phyloP scores from a whole-genome alignment of 2,888 invertebrate species.

The Diadromus collaris region DNA sequence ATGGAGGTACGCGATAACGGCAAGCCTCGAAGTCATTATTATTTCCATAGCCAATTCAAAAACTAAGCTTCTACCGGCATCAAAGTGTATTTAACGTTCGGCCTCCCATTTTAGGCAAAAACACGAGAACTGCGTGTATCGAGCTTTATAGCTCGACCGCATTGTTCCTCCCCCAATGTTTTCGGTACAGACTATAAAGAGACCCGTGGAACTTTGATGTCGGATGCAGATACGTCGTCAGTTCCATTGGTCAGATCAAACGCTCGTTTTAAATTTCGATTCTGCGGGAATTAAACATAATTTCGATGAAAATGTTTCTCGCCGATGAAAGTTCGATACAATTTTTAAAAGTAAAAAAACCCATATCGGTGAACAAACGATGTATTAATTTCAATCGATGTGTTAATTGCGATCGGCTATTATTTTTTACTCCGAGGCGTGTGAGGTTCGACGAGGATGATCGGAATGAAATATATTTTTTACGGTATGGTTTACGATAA shows the following conservation, averaged over 20 bases:
- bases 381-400: neutral
- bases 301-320: neutral
- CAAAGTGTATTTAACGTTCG: neutral
- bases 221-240: slow-evolving; percentile 24
- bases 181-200: slow-evolving; percentile 10
- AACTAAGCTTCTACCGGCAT: neutral
- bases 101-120: neutral
- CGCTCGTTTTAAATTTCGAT: slow-evolving; percentile 18
- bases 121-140: slow-evolving; percentile 24
- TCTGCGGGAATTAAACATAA: neutral
- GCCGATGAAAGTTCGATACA: neutral
- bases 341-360: neutral
- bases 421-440: neutral
- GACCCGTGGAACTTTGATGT: slow-evolving; percentile 26
- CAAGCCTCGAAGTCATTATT: neutral
- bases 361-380: neutral
- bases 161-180: slow-evolving; percentile 7
- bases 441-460: neutral
- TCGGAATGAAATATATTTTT: neutral
- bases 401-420: neutral
- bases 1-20: neutral
- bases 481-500: neutral
- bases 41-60: neutral
- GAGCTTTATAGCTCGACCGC: neutral
- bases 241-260: slow-evolving; percentile 21